Percentiles rank a stretch among this genome's conserved stretches.
Conservation (phyloP, 2,113 vertebrate species). For the Lanius ludovicianus region DNA sequence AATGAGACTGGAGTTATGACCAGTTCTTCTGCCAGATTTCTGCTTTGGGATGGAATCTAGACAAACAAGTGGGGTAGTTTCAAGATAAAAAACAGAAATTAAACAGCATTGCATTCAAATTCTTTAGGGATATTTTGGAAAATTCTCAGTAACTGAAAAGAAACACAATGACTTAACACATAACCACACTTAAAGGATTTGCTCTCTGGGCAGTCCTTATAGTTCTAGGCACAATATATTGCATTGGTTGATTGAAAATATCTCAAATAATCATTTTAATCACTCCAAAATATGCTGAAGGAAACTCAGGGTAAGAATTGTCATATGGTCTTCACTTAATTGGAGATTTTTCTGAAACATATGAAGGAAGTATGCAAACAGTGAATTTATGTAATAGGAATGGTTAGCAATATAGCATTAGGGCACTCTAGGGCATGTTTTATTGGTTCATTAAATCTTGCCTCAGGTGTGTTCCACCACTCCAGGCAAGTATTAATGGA, state of each 20-base stretch:
- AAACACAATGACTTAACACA: not conserved
- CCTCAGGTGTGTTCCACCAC: constrained; percentile 80
- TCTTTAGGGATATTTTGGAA: not conserved
- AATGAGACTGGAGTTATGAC: not conserved
- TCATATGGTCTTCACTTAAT: constrained; percentile 69
- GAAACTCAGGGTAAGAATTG: constrained; percentile 46
- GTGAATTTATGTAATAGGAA: constrained; percentile 75
- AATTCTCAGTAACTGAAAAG: not conserved
- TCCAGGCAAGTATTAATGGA: constrained; percentile 81
- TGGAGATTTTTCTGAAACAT: constrained; percentile 71
- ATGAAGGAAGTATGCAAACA: constrained; percentile 71
- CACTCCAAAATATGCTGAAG: constrained; percentile 54
- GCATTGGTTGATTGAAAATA: not conserved
- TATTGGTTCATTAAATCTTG: constrained; percentile 82
- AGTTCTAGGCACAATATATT: not conserved
- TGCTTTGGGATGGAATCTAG: not conserved
- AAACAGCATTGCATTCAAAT: not conserved
- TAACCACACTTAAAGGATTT: not conserved
- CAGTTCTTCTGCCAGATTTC: not conserved
- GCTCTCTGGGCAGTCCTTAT: not conserved
- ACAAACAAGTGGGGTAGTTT: not conserved
- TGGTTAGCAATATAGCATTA: constrained; percentile 73
- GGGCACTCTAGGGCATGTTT: constrained; percentile 76
- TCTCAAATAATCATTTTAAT: constrained; percentile 38
- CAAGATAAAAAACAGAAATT: not conserved